Percentiles rank a stretch among this genome's conserved stretches.
phyloP scores from a whole-genome alignment of 2,888 invertebrate species.

The Epinotia brunnichana region DNA sequence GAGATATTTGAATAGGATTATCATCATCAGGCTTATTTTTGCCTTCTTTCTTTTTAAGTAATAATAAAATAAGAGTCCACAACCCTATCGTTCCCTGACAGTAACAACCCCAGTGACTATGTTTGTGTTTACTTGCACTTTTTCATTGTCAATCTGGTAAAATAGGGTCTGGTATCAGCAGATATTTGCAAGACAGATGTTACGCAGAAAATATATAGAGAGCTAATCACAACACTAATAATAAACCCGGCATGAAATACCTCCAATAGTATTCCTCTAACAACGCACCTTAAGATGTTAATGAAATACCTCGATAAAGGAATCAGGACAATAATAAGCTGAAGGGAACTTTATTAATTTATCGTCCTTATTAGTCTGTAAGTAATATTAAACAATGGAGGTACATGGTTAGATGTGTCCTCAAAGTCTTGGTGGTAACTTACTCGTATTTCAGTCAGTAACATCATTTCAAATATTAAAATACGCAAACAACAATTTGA shows the following conservation, averaged over 20 bases:
- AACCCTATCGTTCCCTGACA: no score
- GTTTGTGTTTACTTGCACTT: no score
- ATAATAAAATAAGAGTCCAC: no score
- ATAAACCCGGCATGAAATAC: slow-evolving; percentile 12
- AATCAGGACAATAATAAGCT: slow-evolving; percentile 24
- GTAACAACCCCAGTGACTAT: no score
- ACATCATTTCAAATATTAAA: background rate
- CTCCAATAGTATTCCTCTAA: slow-evolving; percentile 15
- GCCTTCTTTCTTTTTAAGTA: no score
- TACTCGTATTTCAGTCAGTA: background rate
- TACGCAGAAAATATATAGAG: background rate
- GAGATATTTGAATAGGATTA: no score
- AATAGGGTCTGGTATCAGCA: background rate
- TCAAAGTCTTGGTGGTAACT: background rate
- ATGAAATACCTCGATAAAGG: slow-evolving; percentile 17
- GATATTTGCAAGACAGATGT: background rate
- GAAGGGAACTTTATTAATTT: slow-evolving; percentile 61
- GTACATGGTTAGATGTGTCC: background rate
- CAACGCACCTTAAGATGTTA: slow-evolving; percentile 4
- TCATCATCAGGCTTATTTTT: no score
- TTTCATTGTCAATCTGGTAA: no score
- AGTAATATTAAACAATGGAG: slow-evolving; percentile 29
- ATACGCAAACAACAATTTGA: no score
- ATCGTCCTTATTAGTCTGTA: slow-evolving; percentile 57
- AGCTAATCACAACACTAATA: background rate